These are phyloP conservation scores for Rallus limicola DNA, from an alignment of 2,113 vertebrate species.

Conservation along the genomic window DNA sequence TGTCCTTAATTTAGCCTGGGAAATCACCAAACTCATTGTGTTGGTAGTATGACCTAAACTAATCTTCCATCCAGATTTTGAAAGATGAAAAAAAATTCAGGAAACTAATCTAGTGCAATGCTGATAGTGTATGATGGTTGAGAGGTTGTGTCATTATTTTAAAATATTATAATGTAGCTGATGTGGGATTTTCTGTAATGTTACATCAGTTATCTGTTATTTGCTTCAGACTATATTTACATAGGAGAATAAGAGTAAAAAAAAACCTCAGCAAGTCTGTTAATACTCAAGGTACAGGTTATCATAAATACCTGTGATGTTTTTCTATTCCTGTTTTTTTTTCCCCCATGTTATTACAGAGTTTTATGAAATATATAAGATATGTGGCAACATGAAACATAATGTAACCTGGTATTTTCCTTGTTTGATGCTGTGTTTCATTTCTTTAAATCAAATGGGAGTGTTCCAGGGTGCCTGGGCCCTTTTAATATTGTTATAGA, in stretches of 20 bases:
- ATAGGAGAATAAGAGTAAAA: neutral
- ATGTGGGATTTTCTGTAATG: constrained; percentile 31
- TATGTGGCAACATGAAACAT: neutral
- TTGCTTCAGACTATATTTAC: constrained; percentile 25
- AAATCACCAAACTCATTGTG: constrained; percentile 32
- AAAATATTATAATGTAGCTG: constrained; percentile 55
- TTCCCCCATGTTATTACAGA: neutral
- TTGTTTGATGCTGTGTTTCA: constrained; percentile 3
- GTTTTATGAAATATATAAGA: neutral
- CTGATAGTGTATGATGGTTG: constrained; percentile 32
- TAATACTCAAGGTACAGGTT: constrained; percentile 19
- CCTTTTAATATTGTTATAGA: neutral
- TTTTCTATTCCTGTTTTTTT: constrained; percentile 18
- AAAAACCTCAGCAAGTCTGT: neutral
- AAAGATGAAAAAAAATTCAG: constrained; percentile 38
- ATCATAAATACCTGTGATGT: constrained; percentile 20
- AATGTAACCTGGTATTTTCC: neutral
- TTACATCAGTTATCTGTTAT: constrained; percentile 33
- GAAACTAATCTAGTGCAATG: constrained; percentile 48
- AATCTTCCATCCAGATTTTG: constrained; percentile 44
- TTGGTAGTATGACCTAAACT: constrained; percentile 46
- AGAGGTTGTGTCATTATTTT: constrained; percentile 38
- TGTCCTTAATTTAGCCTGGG: constrained; percentile 46
- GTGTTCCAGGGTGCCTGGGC: neutral
- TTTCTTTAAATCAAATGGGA: neutral